Evolutionary conservation across 2,888 invertebrate species (phyloP).

Genomic region (Scaptomyza polygonia): DNA sequence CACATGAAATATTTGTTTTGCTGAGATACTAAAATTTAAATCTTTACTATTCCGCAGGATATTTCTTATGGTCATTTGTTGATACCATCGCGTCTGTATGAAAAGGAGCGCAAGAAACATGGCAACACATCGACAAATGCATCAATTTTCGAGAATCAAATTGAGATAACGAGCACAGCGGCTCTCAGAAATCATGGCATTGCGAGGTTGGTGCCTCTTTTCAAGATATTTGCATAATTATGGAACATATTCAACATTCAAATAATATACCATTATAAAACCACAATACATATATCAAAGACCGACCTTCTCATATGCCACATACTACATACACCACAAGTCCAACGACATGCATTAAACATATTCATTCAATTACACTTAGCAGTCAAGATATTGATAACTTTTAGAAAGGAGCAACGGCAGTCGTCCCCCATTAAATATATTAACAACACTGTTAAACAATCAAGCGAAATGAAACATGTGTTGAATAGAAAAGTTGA

Average conservation of each 20-base stretch:
- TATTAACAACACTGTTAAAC: not conserved
- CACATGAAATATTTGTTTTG: not conserved
- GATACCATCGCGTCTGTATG: conserved; percentile 88
- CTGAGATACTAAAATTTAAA: not conserved
- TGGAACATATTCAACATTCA: conserved; percentile 15
- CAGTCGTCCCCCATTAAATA: not conserved
- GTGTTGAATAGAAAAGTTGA: no score
- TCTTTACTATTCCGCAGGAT: conserved; percentile 86
- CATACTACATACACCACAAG: conserved; percentile 8
- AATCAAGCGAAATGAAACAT: not conserved
- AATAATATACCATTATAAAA: not conserved
- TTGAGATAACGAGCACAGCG: conserved; percentile 84
- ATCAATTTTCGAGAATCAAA: conserved; percentile 81
- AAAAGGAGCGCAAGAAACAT: conserved; percentile 83
- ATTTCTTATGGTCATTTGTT: conserved; percentile 94
- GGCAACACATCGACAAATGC: conserved; percentile 78
- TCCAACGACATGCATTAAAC: conserved; percentile 13
- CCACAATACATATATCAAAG: conserved; percentile 3
- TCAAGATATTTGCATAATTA: not conserved
- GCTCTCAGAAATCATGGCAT: conserved; percentile 86
- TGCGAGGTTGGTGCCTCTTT: conserved; percentile 85
- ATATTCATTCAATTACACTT: conserved; percentile 18
- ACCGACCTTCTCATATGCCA: conserved; percentile 12
- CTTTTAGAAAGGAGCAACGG: not conserved
- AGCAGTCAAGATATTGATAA: not conserved